Percentiles rank a stretch among this genome's conserved stretches.
phyloP scores from a whole-genome alignment of 1,140 invertebrate species.

The Dendrolimus kikuchii region DNA sequence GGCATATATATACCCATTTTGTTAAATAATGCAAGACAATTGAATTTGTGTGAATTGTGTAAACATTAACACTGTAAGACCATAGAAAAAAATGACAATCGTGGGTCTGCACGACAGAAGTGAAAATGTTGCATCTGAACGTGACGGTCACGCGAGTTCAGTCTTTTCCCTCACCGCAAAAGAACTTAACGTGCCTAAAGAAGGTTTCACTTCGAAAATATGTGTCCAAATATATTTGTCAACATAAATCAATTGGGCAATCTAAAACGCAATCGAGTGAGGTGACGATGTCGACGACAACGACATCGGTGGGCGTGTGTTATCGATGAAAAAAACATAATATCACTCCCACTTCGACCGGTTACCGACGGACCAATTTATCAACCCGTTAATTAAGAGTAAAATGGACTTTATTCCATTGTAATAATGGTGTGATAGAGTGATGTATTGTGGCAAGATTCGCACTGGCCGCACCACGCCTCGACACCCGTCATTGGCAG shows the following conservation, averaged over 20 bases:
- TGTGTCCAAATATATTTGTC: too few relatives aligned
- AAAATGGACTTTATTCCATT: constrained; percentile 32
- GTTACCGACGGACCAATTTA: constrained; percentile 39
- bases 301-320: constrained; percentile 59
- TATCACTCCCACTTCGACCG: constrained; percentile 63
- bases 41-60: too few relatives aligned
- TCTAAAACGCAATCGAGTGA: constrained; percentile 33
- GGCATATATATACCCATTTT: too few relatives aligned
- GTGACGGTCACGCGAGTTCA: too few relatives aligned
- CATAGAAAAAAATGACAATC: too few relatives aligned
- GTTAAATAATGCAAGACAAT: too few relatives aligned
- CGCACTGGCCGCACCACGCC: constrained; percentile 54
- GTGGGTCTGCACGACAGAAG: too few relatives aligned
- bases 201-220: too few relatives aligned
- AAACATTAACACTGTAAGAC: too few relatives aligned
- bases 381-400: constrained; percentile 7
- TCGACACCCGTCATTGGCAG: constrained; percentile 69
- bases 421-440: constrained; percentile 26
- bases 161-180: too few relatives aligned
- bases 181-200: too few relatives aligned
- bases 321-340: constrained; percentile 58
- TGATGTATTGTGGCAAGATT: constrained; percentile 25
- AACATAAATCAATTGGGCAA: constrained; percentile 31
- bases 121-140: too few relatives aligned
- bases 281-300: constrained; percentile 32